Percentiles rank a stretch among this genome's conserved stretches.
Conservation (phyloP, 2,797 vertebrate genomes). For the Epinephelus coioides region DNA sequence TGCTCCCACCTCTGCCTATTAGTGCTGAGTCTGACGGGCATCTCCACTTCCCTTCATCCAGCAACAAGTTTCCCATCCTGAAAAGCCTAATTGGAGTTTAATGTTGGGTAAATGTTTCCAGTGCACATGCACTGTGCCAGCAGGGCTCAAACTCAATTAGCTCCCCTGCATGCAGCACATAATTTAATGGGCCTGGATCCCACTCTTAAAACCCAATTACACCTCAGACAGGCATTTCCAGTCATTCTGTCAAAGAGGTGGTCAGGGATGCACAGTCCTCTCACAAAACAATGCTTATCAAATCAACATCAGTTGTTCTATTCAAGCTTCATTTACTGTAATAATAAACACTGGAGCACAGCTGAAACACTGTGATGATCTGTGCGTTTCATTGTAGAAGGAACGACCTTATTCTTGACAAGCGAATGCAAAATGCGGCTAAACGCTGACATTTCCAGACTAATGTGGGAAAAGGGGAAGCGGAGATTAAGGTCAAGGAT, state of each 20-base stretch:
- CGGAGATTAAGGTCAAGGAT: slow-evolving; percentile 65
- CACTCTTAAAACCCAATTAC: slow-evolving; percentile 83
- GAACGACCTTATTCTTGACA: slow-evolving; percentile 28
- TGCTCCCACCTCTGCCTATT: background rate
- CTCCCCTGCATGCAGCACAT: slow-evolving; percentile 75
- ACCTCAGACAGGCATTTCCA: slow-evolving; percentile 77
- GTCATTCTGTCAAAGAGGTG: slow-evolving; percentile 71
- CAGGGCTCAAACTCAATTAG: slow-evolving; percentile 82
- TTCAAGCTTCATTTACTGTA: background rate
- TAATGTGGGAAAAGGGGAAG: slow-evolving; percentile 33
- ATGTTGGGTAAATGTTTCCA: slow-evolving; percentile 84
- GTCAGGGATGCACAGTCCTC: slow-evolving; percentile 47
- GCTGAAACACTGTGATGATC: background rate
- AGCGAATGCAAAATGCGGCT: slow-evolving; percentile 23
- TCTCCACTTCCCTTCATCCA: slow-evolving; percentile 52
- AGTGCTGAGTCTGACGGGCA: slow-evolving; percentile 20
- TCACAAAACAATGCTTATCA: slow-evolving; percentile 35
- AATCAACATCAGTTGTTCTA: slow-evolving; percentile 23
- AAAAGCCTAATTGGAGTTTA: slow-evolving; percentile 79
- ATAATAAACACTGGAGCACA: slow-evolving; percentile 5
- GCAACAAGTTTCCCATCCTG: slow-evolving; percentile 74
- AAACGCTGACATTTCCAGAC: slow-evolving; percentile 52
- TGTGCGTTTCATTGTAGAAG: background rate
- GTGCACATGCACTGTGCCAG: slow-evolving; percentile 80
- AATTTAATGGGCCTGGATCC: slow-evolving; percentile 81